phyloP scores from a whole-genome alignment of 1,140 invertebrate genomes.

The Platorchestia sp. region DNA sequence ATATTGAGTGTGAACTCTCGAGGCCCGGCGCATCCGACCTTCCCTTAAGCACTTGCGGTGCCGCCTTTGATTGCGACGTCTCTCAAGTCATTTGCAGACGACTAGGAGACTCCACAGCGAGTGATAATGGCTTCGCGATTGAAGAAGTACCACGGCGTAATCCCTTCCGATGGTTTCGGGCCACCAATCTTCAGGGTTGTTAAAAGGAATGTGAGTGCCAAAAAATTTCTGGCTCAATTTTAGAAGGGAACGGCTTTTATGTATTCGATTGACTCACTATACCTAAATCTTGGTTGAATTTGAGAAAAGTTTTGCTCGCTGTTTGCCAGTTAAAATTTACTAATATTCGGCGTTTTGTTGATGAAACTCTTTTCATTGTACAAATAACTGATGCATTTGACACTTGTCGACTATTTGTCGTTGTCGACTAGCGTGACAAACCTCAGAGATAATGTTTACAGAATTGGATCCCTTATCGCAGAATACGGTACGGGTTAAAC shows the following conservation, averaged over 20 bases:
- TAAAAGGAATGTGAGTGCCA: conserved; percentile 1
- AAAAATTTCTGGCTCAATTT: not conserved
- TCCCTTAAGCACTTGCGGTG: not conserved
- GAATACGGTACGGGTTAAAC: too few relatives aligned
- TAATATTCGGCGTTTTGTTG: not conserved
- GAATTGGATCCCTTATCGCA: too few relatives aligned
- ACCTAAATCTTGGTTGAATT: not conserved
- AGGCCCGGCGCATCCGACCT: not conserved
- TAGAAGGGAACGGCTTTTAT: not conserved
- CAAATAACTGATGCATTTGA: not conserved
- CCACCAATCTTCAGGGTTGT: conserved; percentile 3
- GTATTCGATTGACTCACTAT: not conserved
- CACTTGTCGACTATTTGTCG: not conserved
- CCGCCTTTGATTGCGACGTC: conserved; percentile 13
- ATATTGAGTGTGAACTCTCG: conserved; percentile 35
- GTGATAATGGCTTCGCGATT: conserved; percentile 11
- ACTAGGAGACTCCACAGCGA: not conserved
- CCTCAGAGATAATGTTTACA: not conserved
- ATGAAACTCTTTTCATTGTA: not conserved
- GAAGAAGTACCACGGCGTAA: not conserved
- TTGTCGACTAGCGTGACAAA: not conserved
- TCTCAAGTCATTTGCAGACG: not conserved
- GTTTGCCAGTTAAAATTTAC: not conserved
- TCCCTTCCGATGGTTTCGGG: conserved; percentile 43
- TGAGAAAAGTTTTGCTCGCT: not conserved